Evolutionary conservation across 2,888 invertebrate genomes (phyloP), one percentile per base, ranked within the genome.

Genomic region (Tipula helvola): DNA sequence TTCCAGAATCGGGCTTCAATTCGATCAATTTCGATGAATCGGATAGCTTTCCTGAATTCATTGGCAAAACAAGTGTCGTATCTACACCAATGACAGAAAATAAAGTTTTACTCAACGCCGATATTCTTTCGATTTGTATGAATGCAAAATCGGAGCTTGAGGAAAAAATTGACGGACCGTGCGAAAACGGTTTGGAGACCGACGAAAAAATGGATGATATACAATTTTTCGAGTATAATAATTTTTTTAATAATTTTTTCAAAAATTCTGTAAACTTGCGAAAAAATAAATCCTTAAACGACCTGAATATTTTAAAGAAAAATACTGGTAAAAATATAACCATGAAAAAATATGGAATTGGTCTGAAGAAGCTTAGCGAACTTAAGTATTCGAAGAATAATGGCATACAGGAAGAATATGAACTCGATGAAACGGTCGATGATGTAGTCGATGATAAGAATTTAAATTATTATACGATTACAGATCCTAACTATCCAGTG

Each of bases 31-130:
- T 94, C 83, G 94, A 94, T 87, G 92, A 92, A 88, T 90, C 90
- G 3, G 93, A 93, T 89, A 93, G 93, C 7, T 91, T 91, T 28
- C 93, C 93, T 36, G 93, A 94, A 88, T 95, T 94, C 89, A 93
- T 94, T 7, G 94, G 95, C 13, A 95, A 95, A 88, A 95, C 95
- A 0, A 96, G 95, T 88, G 94, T 96, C 0, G 96, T 95, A 88
- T 95, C 95, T 0, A 96, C 96, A 0, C 96, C 96, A 0, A 94
- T 96, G 93, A 94, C 95, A 0, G 96, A 96, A 89, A 95, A 94
- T 90, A 95, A 96, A 90, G 93, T 96, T 1, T 90, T 96, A 5
- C 95, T 95, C 88, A 95, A 94, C n/a, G 95, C 93, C 10, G 95
- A 94, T 87, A 94, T 95, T 71, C 92, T 96, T 88, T 95, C 96